phyloP scores from a whole-genome alignment of 2,113 vertebrate species.

The Prochilodus magdalenae region DNA sequence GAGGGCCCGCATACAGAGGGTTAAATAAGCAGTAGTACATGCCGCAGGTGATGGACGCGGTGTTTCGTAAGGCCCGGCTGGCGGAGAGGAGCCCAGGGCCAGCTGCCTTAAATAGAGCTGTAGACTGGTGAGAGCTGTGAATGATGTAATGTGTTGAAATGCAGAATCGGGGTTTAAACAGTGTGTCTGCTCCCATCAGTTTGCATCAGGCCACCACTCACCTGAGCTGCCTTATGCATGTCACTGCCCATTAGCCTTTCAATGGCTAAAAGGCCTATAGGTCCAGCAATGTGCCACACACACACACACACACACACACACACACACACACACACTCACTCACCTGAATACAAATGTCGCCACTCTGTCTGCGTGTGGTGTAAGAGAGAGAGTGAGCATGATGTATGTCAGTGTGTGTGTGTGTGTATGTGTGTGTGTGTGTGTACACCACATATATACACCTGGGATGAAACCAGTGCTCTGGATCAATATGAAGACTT shows the following conservation, averaged over 20 bases:
- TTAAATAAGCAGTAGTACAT: neutral
- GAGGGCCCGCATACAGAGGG: neutral
- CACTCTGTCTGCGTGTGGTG: no score
- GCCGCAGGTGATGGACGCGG: neutral
- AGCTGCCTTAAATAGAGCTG: conserved; percentile 35
- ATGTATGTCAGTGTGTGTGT: no score
- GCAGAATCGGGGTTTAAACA: conserved; percentile 29
- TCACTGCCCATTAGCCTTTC: conserved; percentile 17
- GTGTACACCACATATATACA: no score
- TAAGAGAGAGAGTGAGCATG: no score
- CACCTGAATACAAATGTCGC: neutral
- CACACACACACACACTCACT: neutral
- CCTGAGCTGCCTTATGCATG: conserved; percentile 25
- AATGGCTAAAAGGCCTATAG: conserved; percentile 7
- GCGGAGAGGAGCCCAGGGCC: conserved; percentile 15
- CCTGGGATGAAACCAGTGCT: neutral
- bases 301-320: neutral
- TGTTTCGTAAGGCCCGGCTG: conserved; percentile 11
- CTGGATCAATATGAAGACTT: neutral
- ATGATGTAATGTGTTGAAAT: conserved; percentile 45
- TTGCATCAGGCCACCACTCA: conserved; percentile 35
- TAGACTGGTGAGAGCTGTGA: neutral
- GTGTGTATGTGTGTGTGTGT: no score
- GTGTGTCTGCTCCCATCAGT: conserved; percentile 35
- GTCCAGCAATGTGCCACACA: neutral